Evolutionary conservation across 2,113 vertebrate species (phyloP).

Genomic region (Ginglymostoma cirratum): DNA sequence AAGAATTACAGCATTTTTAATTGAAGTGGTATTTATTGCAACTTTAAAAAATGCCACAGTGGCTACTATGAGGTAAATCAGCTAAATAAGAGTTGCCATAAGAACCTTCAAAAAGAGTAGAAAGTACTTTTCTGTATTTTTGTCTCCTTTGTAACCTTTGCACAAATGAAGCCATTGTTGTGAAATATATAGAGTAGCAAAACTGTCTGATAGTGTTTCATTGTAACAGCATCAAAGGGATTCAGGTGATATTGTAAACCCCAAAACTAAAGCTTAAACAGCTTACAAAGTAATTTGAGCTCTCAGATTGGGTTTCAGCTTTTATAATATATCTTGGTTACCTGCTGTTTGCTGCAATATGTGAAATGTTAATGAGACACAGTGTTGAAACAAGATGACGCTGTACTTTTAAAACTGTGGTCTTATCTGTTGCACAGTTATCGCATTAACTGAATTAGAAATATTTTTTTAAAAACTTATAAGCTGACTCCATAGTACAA

Average conservation of each 20-base stretch:
- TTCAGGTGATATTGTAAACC: neutral
- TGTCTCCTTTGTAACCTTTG: neutral
- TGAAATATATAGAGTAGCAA: neutral
- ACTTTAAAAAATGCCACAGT: neutral
- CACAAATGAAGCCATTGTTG: neutral
- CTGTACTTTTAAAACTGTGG: neutral
- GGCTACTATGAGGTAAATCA: neutral
- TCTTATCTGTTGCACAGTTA: neutral
- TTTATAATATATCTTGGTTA: neutral
- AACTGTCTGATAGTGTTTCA: neutral
- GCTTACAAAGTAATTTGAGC: neutral
- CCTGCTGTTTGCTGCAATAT: neutral
- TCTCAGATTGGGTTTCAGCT: neutral
- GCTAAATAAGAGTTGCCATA: neutral
- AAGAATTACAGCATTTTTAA: neutral
- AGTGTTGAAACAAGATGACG: neutral
- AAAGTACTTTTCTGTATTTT: neutral
- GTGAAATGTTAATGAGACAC: slow-evolving; percentile 19
- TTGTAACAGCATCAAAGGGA: neutral
- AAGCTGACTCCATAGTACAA: neutral
- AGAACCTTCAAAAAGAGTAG: neutral
- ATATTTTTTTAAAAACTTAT: neutral
- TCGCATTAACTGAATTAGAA: neutral
- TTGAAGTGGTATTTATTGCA: neutral
- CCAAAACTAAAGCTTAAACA: neutral